Evolutionary conservation across 2,797 vertebrate genomes (phyloP).

Genomic region (Gadopsis bispinosus): DNA sequence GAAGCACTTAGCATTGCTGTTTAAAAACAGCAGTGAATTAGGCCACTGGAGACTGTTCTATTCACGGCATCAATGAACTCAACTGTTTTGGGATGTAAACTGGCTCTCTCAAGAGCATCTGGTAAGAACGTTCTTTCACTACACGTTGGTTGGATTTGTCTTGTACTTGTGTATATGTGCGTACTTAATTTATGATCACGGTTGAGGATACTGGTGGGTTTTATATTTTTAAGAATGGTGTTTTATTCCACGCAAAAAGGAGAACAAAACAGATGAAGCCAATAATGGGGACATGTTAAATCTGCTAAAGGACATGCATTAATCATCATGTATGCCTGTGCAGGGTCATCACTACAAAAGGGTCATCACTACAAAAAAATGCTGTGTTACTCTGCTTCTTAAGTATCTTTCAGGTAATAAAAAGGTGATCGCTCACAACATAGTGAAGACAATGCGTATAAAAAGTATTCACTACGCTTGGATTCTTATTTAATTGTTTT

Average conservation of each 20-base stretch:
- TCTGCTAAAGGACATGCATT: neutral
- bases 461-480: neutral
- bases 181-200: constrained; percentile 20
- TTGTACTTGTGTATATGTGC: constrained; percentile 13
- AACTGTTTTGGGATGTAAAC: constrained; percentile 52
- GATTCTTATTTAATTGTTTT: neutral
- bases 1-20: constrained; percentile 49
- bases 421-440: neutral
- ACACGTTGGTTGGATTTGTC: constrained; percentile 26
- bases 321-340: neutral
- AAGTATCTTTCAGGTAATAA: neutral
- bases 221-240: constrained; percentile 1
- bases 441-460: neutral
- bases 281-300: neutral
- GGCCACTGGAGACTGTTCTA: constrained; percentile 51
- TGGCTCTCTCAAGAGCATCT: constrained; percentile 52
- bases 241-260: constrained; percentile 1
- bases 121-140: constrained; percentile 41
- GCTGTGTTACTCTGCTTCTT: neutral
- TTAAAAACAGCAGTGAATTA: constrained; percentile 60
- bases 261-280: neutral
- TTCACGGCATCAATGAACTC: constrained; percentile 60
- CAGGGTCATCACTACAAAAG: neutral
- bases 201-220: neutral
- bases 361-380: neutral